These are phyloP conservation scores for Penaeus japonicus DNA, from an alignment of 1,140 invertebrate species.

Conservation along the genomic window DNA sequence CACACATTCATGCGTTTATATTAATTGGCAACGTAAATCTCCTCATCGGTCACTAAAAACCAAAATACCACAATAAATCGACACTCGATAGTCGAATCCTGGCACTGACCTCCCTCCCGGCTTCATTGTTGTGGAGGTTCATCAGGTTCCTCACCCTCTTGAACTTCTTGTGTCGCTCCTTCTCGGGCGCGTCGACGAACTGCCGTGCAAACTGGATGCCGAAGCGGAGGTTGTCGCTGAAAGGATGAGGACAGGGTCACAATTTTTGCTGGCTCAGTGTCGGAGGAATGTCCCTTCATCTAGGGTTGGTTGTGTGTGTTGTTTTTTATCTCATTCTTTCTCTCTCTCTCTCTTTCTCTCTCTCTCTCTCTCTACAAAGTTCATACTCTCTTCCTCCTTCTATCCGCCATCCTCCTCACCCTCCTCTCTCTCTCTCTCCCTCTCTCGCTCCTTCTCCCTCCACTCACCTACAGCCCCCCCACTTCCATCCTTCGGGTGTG, in stretches of 20 bases:
- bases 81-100: not conserved
- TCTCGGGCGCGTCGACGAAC: conserved; percentile 71
- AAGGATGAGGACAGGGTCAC: conserved; percentile 35
- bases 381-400: too few species aligned
- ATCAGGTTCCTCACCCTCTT: conserved; percentile 67
- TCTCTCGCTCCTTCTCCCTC: not conserved
- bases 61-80: too few species aligned
- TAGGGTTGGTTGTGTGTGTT: too few species aligned
- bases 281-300: too few species aligned
- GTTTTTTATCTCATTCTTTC: too few species aligned
- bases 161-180: conserved; percentile 63
- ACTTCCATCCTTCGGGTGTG: conserved; percentile 73
- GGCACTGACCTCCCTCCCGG: conserved; percentile 70
- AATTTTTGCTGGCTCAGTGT: too few species aligned
- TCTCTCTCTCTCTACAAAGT: too few species aligned
- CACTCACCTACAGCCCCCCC: conserved; percentile 72
- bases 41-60: too few species aligned
- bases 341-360: too few species aligned
- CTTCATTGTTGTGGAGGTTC: conserved; percentile 76
- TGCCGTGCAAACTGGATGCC: conserved; percentile 70
- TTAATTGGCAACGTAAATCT: too few species aligned
- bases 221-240: conserved; percentile 72
- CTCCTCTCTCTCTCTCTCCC: not conserved
- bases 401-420: too few species aligned
- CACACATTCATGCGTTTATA: too few species aligned